Conservation (phyloP, 1,140 invertebrate species). For the Drosophila quadrilineata region DNA sequence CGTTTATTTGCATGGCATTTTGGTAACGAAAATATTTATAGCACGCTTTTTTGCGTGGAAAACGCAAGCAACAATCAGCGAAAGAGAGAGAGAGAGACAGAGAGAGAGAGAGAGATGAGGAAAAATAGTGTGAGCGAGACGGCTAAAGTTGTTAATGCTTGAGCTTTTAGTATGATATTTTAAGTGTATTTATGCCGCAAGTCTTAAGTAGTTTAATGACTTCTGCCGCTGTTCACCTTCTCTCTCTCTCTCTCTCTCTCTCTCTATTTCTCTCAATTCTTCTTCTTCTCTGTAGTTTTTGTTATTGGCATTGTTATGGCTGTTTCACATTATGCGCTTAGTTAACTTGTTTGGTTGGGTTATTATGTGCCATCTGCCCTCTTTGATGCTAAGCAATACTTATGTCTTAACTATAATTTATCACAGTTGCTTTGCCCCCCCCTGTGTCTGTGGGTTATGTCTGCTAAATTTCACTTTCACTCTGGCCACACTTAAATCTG, state of each 20-base stretch:
- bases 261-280: no score
- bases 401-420: slow-evolving; percentile 11
- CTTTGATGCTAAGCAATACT: not conserved
- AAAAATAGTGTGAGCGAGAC: not conserved
- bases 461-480: not conserved
- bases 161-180: not conserved
- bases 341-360: slow-evolving; percentile 1
- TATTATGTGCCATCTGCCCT: not conserved
- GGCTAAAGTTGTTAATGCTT: not conserved
- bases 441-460: not conserved
- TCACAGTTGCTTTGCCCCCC: not conserved
- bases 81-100: no score
- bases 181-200: not conserved
- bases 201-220: not conserved
- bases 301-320: no score
- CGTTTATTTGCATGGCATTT: no score
- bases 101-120: no score
- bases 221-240: not conserved
- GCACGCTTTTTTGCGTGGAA: no score
- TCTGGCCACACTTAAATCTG: slow-evolving; percentile 25
- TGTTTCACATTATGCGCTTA: no score
- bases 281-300: no score
- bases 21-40: no score
- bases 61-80: no score
- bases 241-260: no score